Conservation (phyloP, 2,797 vertebrate genomes). For the Pogonophryne albipinna region DNA sequence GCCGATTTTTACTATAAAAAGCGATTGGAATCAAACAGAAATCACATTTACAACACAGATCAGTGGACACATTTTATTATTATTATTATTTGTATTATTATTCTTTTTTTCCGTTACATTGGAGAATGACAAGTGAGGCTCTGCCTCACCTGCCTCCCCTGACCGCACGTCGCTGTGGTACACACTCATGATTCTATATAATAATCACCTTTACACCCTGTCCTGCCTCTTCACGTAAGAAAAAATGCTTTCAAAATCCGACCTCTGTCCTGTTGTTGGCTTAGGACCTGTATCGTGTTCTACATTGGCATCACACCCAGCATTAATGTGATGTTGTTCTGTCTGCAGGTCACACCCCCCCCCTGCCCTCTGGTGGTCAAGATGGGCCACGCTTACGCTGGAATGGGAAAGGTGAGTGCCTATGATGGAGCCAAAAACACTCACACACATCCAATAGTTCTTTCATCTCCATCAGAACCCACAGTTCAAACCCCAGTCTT, state of each 20-base stretch:
- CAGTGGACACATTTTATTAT: too few relatives aligned
- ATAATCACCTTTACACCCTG: too few relatives aligned
- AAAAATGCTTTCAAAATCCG: not conserved
- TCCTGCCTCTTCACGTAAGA: not conserved
- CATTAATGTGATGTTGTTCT: constrained; percentile 39
- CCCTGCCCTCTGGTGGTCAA: constrained; percentile 94
- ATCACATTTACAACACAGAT: too few relatives aligned
- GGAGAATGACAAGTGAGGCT: too few relatives aligned
- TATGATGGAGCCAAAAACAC: not conserved
- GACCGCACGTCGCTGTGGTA: too few relatives aligned
- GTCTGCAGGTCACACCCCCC: constrained; percentile 86
- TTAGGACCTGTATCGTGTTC: rapidly evolving
- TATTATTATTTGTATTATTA: too few relatives aligned
- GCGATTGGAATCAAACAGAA: too few relatives aligned
- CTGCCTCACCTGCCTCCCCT: too few relatives aligned
- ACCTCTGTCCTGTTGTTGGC: not conserved
- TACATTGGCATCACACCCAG: constrained; percentile 3
- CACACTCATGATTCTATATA: not conserved
- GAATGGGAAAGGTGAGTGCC: constrained; percentile 94
- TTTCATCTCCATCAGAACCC: not conserved
- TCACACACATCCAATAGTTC: not conserved
- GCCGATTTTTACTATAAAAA: too few relatives aligned
- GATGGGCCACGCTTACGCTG: constrained; percentile 94
- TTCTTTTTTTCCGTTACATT: too few relatives aligned
- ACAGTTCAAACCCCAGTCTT: not conserved